These are phyloP conservation scores for Sympetrum striolatum DNA, from an alignment of 2,888 invertebrate species.

Conservation along the genomic window DNA sequence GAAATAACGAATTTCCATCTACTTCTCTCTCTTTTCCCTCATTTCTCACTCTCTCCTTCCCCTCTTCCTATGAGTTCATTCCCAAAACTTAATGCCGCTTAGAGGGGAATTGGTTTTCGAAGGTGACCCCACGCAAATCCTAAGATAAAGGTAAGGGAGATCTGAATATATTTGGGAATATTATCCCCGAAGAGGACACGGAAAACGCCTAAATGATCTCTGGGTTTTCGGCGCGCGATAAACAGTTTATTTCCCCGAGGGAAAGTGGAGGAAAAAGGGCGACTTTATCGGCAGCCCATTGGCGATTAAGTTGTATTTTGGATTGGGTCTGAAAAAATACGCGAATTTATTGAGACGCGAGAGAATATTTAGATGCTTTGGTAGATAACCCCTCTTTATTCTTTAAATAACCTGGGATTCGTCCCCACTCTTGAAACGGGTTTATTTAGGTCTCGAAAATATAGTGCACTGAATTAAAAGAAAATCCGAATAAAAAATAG, in stretches of 20 bases:
- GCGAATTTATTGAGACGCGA: neutral
- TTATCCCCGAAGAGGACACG: constrained; percentile 18
- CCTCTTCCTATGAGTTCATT: constrained; percentile 7
- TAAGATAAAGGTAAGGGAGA: neutral
- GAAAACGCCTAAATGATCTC: constrained; percentile 15
- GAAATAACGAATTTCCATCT: constrained; percentile 16
- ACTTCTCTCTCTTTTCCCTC: neutral
- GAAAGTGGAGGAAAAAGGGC: neutral
- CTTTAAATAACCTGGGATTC: neutral
- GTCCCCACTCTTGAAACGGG: neutral
- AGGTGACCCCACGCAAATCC: constrained; percentile 21
- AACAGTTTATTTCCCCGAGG: neutral
- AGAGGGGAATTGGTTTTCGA: neutral
- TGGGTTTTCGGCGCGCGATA: neutral
- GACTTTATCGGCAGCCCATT: neutral
- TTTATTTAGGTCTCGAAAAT: neutral
- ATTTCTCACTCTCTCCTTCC: neutral
- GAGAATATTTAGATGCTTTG: neutral
- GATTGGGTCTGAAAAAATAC: neutral
- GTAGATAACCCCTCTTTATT: neutral
- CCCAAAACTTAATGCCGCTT: neutral
- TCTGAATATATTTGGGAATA: constrained; percentile 27
- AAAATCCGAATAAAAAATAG: too few species aligned
- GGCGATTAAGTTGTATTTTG: neutral
- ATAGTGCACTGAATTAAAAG: neutral